Base-by-base conservation (phyloP, 2,797 vertebrate genomes). In the Falco cherrug region DNA sequence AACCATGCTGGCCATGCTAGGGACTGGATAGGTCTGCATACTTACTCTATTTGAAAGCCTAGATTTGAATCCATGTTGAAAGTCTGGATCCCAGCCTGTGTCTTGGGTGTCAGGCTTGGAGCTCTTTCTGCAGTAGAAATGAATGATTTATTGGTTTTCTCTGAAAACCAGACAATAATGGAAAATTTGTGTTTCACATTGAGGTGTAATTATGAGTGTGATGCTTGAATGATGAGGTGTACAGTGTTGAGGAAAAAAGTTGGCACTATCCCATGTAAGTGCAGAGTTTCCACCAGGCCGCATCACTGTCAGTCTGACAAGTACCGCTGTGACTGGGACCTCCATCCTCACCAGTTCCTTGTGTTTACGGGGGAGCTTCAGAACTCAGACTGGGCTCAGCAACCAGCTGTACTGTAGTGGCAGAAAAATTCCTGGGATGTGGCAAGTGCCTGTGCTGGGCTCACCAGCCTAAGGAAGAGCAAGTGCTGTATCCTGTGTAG, bases 211-310 rank as follows among this genome's bases (percentile, higher is more conserved):
- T 87, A 83, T 15, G 53, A 77, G 59, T 61, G 54, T 2, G 7
- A 13, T 82, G 16, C 33, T 93, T 94, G 90, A 95, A 87, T 37
- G 45, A 81, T 94, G 87, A 95, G 83, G 73, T 81, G 54, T 78
- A 33, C 37, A 35, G 57, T 10, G 29, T 28, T 84, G 35, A 53
- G 70, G 76, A 90, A 75, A 67, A 90, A 89, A 90, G 5, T 35
- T 95, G 77, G 56, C 67, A 76, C 50, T 11, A 14, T 78, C 54
- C 29, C 43, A 39, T 2, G 3, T 0, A 0, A 73, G 33, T n/a
- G 82, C 39, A 41, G 20, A 13, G 31, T 69, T 94, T 94, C 54
- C 18, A 78, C 28, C 22, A 75, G 59, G 17, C 37, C 0, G 0
- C n/a, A n/a, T 54, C 51, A 89, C 56, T 79, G 56, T 74, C 18